These are phyloP conservation scores for Chelmon rostratus DNA, from an alignment of 2,797 vertebrate genomes.

Conservation along the genomic window DNA sequence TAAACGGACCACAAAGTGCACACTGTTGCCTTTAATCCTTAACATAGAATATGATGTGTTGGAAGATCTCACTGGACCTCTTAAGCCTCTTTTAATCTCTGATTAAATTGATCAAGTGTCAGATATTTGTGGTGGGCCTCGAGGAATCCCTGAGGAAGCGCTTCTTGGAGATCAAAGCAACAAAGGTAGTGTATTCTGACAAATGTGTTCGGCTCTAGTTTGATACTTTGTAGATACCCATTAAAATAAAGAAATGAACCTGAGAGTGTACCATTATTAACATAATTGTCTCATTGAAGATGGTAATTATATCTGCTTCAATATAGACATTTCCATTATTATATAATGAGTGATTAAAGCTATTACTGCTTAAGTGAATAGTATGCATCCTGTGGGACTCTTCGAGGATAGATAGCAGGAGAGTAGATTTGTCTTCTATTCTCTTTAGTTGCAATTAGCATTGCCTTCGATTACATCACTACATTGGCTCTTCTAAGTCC, in stretches of 20 bases:
- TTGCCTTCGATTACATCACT: constrained; percentile 68
- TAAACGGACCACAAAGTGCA: constrained; percentile 32
- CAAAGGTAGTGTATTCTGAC: constrained; percentile 22
- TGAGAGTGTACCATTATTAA: constrained; percentile 47
- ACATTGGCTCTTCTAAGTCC: neutral
- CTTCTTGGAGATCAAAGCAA: constrained; percentile 44
- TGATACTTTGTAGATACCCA: constrained; percentile 35
- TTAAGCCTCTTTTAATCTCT: constrained; percentile 49
- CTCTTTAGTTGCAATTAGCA: constrained; percentile 58
- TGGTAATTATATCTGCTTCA: constrained; percentile 62
- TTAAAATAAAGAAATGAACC: constrained; percentile 52
- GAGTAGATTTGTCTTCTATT: constrained; percentile 37
- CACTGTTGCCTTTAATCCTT: constrained; percentile 2
- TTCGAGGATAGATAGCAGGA: constrained; percentile 33
- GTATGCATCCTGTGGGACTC: constrained; percentile 56
- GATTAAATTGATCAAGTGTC: constrained; percentile 55
- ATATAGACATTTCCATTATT: constrained; percentile 54
- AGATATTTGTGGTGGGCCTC: constrained; percentile 29
- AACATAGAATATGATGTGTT: constrained; percentile 5
- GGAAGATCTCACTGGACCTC: constrained; percentile 35
- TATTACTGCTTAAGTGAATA: constrained; percentile 64
- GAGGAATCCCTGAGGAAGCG: constrained; percentile 30
- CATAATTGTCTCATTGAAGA: constrained; percentile 58
- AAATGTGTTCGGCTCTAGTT: constrained; percentile 30
- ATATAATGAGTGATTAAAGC: constrained; percentile 68